These are phyloP conservation scores for Phyllopteryx taeniolatus DNA, from an alignment of 2,113 vertebrate species.

Conservation along the genomic window DNA sequence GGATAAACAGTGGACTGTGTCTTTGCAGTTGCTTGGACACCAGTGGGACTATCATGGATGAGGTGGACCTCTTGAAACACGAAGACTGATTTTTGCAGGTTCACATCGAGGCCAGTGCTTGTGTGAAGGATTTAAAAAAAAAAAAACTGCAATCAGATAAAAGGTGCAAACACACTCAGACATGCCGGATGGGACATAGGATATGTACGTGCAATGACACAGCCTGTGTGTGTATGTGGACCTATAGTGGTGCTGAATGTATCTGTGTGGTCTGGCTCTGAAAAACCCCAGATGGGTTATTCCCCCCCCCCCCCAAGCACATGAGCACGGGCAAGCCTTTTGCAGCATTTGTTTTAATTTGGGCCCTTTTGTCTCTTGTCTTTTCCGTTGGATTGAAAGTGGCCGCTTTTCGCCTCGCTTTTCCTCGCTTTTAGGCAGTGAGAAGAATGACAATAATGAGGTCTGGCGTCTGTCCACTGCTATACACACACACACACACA, in stretches of 20 bases:
- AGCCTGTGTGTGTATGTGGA: constrained; percentile 38
- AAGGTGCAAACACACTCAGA: constrained; percentile 27
- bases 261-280: constrained; percentile 73
- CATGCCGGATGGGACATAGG: constrained; percentile 27
- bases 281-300: constrained; percentile 68
- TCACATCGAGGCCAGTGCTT: constrained; percentile 21
- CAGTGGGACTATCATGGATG: constrained; percentile 13
- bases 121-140: constrained; percentile 17
- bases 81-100: neutral
- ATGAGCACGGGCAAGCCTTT: constrained; percentile 67
- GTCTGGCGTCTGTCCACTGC: constrained; percentile 71
- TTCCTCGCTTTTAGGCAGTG: constrained; percentile 69
- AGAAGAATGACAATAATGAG: constrained; percentile 79
- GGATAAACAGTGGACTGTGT: constrained; percentile 4
- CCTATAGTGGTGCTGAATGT: constrained; percentile 52
- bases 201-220: constrained; percentile 43
- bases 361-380: constrained; percentile 65
- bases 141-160: constrained; percentile 18
- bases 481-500: constrained; percentile 63
- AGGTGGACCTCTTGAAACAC: constrained; percentile 9
- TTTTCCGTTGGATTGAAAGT: constrained; percentile 66
- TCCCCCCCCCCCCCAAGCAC: constrained; percentile 56
- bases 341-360: constrained; percentile 75
- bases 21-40: constrained; percentile 6
- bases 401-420: constrained; percentile 61